Evolutionary conservation across 2,797 vertebrate species (phyloP), one percentile per base, ranked within the genome.

Genomic region (Apodemus agrarius): DNA sequence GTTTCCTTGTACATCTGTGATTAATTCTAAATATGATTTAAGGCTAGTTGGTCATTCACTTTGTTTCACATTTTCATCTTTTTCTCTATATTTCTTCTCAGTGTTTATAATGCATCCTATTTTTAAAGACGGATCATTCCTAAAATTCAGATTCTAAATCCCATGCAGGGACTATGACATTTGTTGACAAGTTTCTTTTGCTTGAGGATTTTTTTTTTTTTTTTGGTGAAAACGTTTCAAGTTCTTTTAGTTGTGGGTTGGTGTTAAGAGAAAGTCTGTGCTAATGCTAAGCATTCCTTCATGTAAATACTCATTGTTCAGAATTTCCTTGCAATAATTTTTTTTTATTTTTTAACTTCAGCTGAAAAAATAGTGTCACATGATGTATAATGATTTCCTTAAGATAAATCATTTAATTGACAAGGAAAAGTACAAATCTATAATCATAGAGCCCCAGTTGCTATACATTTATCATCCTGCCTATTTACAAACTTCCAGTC

Each of bases 111-210:
- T 69, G 21, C 80, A 63, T 78, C 37, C 3, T 52, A 34, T 49
- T 22, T 61, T 40, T 92, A 89, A 46, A 1, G 86, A 84, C 69
- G n/a, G n/a, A 49, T 91, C 16, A 0, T 43, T 80, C 5, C 2
- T 75, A 17, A 89, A 96, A 74, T 89, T 93, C 93, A 86, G 12
- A 67, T 76, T 92, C 6, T 74, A 89, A 95, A 81, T 86, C 89
- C 6, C 14, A 80, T 13, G 52, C 0, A 74, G 65, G 7, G 43
- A 0, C 61, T 80, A 4, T 49, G 67, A 74, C 2, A 67, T 90
- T 72, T 49, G 4, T 57, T 93, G 83, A 76, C 24, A 3, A 46
- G 63, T 91, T 19, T 74, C 24, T 93, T 83, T 37, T 54, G 46
- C 43, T 90, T 93, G 0, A 40, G 63, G 34, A 69, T 37, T 59